Conservation (phyloP, 2,113 vertebrate genomes). For the Pungitius pungitius region DNA sequence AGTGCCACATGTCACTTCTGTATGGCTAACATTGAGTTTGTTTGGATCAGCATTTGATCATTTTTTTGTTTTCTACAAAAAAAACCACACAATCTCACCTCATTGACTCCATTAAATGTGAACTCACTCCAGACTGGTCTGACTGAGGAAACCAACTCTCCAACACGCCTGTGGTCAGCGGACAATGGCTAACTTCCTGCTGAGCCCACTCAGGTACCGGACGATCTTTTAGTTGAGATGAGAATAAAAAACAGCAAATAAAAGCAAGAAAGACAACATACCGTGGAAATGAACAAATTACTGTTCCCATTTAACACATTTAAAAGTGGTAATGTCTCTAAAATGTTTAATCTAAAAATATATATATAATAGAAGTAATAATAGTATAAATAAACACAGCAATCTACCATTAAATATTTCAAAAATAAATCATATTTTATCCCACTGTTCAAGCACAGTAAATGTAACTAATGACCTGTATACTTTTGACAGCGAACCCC, state of each 20-base stretch:
- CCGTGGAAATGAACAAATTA: background rate
- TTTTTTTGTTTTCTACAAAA: background rate
- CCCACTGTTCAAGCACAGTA: background rate
- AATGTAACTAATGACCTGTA: background rate
- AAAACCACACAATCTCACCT: slow-evolving; percentile 75
- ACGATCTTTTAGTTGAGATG: slow-evolving; percentile 41
- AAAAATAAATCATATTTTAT: background rate
- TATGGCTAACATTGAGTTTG: background rate
- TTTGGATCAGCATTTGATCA: background rate
- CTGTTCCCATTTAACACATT: background rate
- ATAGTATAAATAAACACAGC: background rate
- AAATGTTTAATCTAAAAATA: too few species aligned
- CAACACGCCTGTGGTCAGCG: slow-evolving; percentile 72
- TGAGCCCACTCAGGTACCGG: slow-evolving; percentile 87
- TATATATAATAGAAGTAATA: too few species aligned
- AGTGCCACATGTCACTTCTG: background rate
- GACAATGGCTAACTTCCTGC: slow-evolving; percentile 79
- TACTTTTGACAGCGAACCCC: background rate
- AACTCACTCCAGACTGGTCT: slow-evolving; percentile 87
- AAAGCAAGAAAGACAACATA: background rate
- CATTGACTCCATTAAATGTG: slow-evolving; percentile 91
- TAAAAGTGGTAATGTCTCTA: background rate
- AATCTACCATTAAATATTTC: background rate
- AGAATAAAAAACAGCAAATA: background rate
- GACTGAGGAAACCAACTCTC: slow-evolving; percentile 90